Conservation (phyloP, 2,113 vertebrate genomes). For the Microtus montanus region DNA sequence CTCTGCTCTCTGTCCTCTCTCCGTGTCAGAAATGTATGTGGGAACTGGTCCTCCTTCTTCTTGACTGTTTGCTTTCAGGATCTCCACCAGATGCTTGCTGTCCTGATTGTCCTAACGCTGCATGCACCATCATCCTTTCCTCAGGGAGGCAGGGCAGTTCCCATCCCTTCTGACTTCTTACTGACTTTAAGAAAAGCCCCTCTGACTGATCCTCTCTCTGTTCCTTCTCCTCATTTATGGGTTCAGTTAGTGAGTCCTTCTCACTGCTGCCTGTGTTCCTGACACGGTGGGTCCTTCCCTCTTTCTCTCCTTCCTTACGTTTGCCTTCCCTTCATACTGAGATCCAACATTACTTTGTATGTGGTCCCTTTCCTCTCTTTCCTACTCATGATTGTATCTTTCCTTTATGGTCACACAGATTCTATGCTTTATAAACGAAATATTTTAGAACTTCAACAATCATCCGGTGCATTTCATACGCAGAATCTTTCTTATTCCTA, state of each 20-base stretch:
- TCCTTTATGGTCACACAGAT: background rate
- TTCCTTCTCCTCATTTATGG: background rate
- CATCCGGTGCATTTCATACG: background rate
- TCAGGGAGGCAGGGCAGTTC: background rate
- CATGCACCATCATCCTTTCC: background rate
- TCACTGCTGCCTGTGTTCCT: background rate
- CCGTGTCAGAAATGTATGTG: background rate
- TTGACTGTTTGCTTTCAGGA: background rate
- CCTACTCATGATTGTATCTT: background rate
- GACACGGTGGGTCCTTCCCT: accelerated
- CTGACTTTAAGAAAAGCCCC: accelerated
- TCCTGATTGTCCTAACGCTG: background rate
- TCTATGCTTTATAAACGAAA: background rate
- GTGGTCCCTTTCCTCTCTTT: background rate
- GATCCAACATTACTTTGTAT: background rate
- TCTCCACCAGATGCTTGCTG: background rate
- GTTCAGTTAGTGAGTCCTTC: background rate
- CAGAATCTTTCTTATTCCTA: background rate
- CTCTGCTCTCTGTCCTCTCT: background rate
- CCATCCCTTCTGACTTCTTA: background rate
- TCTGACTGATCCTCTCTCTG: background rate
- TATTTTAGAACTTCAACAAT: background rate
- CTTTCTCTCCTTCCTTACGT: background rate
- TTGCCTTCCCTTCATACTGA: background rate
- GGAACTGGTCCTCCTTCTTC: background rate